These are phyloP conservation scores for Ophion slaviceki DNA, from an alignment of 2,888 invertebrate species.

Conservation along the genomic window DNA sequence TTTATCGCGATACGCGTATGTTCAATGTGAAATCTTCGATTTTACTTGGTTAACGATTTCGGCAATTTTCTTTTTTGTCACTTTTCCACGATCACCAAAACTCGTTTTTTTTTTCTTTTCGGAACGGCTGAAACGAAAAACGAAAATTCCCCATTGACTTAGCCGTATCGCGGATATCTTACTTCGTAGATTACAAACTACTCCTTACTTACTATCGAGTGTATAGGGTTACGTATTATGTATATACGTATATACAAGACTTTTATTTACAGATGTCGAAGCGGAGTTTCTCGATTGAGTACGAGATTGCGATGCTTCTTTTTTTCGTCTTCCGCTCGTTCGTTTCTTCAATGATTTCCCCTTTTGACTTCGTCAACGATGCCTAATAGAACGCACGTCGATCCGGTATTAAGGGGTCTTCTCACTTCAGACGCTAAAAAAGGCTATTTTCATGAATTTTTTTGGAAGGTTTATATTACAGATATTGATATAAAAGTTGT, in stretches of 20 bases:
- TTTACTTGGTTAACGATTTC: constrained; percentile 16
- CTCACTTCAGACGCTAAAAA: too few relatives aligned
- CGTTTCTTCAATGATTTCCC: constrained; percentile 12
- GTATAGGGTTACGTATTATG: constrained; percentile 72
- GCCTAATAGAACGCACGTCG: constrained; percentile 48
- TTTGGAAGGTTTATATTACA: too few relatives aligned
- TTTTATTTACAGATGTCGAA: constrained; percentile 74
- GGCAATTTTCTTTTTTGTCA: constrained; percentile 5
- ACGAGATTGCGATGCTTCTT: constrained; percentile 31
- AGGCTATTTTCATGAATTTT: too few relatives aligned
- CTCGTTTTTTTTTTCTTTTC: constrained; percentile 21
- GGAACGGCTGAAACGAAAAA: neutral
- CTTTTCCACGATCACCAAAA: constrained; percentile 1
- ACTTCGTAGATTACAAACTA: constrained; percentile 72
- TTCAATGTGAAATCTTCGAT: constrained; percentile 42
- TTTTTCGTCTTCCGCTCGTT: constrained; percentile 25
- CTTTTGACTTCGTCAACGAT: constrained; percentile 27
- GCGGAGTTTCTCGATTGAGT: constrained; percentile 41
- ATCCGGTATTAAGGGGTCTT: constrained; percentile 32
- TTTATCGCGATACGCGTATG: constrained; percentile 43
- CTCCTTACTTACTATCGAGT: constrained; percentile 69
- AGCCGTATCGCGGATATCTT: constrained; percentile 57
- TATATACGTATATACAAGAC: constrained; percentile 72
- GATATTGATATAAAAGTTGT: too few relatives aligned
- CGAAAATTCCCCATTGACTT: constrained; percentile 35